phyloP scores from a whole-genome alignment of 2,797 vertebrate genomes.

The Oryzias sinensis region DNA sequence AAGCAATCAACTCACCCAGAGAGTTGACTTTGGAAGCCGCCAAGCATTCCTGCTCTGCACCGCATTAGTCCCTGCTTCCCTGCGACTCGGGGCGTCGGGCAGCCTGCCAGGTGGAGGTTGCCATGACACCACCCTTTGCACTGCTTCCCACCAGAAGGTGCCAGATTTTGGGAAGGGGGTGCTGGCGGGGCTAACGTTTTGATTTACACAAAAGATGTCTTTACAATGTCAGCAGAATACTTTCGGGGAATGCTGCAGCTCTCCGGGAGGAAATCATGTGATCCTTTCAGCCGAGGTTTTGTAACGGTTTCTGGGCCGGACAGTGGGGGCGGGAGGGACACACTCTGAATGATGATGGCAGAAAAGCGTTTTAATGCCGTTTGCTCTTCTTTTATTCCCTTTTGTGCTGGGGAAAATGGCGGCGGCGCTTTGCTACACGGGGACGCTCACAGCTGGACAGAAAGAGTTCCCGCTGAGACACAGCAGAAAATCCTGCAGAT shows the following conservation, averaged over 20 bases:
- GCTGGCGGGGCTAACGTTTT: constrained; percentile 87
- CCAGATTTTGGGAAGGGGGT: constrained; percentile 82
- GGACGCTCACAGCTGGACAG: constrained; percentile 77
- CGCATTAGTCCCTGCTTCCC: constrained; percentile 86
- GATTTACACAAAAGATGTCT: constrained; percentile 96
- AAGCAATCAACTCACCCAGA: constrained; percentile 82
- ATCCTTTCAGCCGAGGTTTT: constrained; percentile 88
- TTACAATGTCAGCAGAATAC: constrained; percentile 92
- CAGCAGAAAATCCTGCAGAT: constrained; percentile 36
- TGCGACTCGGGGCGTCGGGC: constrained; percentile 88
- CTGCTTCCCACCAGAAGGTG: constrained; percentile 79
- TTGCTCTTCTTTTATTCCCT: constrained; percentile 73
- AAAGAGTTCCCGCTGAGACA: constrained; percentile 32
- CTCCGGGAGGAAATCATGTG: constrained; percentile 86
- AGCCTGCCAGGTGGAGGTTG: constrained; percentile 93
- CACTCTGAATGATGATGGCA: constrained; percentile 82
- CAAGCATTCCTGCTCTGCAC: constrained; percentile 86
- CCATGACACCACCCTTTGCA: constrained; percentile 82
- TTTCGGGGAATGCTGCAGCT: constrained; percentile 88
- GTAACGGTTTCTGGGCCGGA: constrained; percentile 79
- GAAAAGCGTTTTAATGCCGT: constrained; percentile 70
- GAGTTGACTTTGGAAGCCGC: constrained; percentile 88
- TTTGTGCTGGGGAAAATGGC: constrained; percentile 91
- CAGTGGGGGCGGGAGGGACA: constrained; percentile 69
- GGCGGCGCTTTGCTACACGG: constrained; percentile 83